Evolutionary conservation across 2,113 vertebrate species (phyloP), one percentile per base, ranked within the genome.

Genomic region (Jaculus jaculus): DNA sequence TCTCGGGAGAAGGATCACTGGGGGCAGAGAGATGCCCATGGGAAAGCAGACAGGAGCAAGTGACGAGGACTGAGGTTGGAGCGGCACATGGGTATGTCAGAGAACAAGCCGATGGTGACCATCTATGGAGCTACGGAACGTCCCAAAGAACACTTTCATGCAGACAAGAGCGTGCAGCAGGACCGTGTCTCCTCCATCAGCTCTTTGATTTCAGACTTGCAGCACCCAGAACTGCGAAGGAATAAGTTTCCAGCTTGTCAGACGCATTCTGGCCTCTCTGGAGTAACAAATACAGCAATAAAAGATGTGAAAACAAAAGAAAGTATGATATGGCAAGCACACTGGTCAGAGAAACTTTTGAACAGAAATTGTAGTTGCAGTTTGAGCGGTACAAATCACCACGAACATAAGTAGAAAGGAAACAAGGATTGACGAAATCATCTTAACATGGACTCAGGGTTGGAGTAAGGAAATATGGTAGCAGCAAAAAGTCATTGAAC

Each of bases 281-380:
- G 24, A 12, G 21, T 93, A 90, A 92, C 77, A 17, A 73, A 75
- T 60, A 28, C 8, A 21, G 58, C 87, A 61, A 89, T 58, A 80
- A 66, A 95, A 51, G 21, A 24, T 83, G 26, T 74, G 34, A 92
- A 84, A 75, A 74, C 60, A 83, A 89, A 83, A 51, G 63, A 24
- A 86, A 58, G 24, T 47, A 58, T 84, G 28, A 91, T 23, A 37
- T 28, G 26, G 60, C 51, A 75, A 88, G 80, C 4, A 79, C 4
- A 17, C 23, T 47, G 32, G 34, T 77, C n/a, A 26, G 17, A 73
- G 77, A 82, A 88, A 92, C 71, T 85, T 90, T 20, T 73, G 30
- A 91, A 37, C 26, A 85, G 28, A 94, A 87, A 87, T n/a, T 79
- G 21, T 60, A 92, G 72, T 84, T 93, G 47, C 84, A 58, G 30